Percentiles rank a stretch among this genome's conserved stretches.
phyloP scores from a whole-genome alignment of 1,140 invertebrate species.

The Neodiprion fabricii region DNA sequence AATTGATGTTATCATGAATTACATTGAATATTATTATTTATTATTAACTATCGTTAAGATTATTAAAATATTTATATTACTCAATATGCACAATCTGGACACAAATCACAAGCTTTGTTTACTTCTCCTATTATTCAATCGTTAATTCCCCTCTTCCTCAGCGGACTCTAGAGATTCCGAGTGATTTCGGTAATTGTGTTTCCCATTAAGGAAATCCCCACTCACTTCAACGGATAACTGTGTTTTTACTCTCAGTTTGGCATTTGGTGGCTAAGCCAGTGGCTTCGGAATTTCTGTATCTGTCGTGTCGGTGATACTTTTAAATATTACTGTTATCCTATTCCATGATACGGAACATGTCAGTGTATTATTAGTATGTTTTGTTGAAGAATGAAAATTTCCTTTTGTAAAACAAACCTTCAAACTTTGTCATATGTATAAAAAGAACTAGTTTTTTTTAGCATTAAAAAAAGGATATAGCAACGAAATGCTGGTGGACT shows the following conservation, averaged over 20 bases:
- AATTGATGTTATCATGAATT: constrained; percentile 3
- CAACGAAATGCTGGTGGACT: too few relatives aligned
- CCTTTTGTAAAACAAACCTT: background rate
- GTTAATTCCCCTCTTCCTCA: background rate
- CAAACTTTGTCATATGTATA: too few relatives aligned
- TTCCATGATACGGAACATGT: background rate
- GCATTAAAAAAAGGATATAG: too few relatives aligned
- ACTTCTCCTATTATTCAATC: background rate
- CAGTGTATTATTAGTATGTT: background rate
- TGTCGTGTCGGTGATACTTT: background rate
- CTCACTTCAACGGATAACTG: background rate
- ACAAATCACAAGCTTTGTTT: constrained; percentile 17
- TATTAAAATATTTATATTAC: constrained; percentile 26
- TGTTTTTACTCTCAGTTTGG: constrained; percentile 1
- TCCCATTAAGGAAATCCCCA: background rate
- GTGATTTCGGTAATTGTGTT: background rate
- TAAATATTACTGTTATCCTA: background rate
- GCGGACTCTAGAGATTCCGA: constrained; percentile 10
- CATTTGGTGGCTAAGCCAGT: background rate
- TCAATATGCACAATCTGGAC: constrained; percentile 26
- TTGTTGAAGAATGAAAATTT: background rate
- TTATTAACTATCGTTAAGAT: constrained; percentile 19
- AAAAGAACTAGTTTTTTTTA: too few relatives aligned
- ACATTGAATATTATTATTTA: constrained; percentile 6
- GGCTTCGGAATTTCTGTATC: constrained; percentile 2